Evolutionary conservation across 2,113 vertebrate species (phyloP).

Genomic region (Oryctolagus cuniculus): DNA sequence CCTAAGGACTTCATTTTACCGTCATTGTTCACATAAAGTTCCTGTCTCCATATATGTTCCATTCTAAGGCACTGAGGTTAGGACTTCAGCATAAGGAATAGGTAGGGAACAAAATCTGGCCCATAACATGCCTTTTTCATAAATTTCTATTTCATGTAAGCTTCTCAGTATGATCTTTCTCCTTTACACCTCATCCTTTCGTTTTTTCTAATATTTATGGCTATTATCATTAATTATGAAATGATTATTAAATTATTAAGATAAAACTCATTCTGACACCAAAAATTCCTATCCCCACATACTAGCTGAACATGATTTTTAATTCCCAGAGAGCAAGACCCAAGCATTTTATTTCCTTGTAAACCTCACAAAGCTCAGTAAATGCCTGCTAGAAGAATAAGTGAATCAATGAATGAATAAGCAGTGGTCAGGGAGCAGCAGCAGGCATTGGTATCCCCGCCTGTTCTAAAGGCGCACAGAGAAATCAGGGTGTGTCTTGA

Average conservation of each 20-base stretch:
- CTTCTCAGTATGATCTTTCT: not conserved
- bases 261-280: not conserved
- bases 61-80: not conserved
- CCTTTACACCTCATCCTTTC: not conserved
- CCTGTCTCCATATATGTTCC: not conserved
- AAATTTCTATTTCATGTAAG: not conserved
- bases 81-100: not conserved
- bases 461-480: not conserved
- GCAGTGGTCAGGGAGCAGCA: not conserved
- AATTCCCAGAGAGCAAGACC: not conserved
- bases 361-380: not conserved
- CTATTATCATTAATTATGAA: not conserved
- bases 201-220: not conserved
- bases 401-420: not conserved
- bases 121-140: not conserved
- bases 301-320: not conserved
- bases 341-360: not conserved
- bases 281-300: not conserved
- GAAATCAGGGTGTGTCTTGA: not conserved
- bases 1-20: not conserved
- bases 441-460: not conserved
- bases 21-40: not conserved
- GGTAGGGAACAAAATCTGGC: not conserved
- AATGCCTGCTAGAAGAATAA: not conserved
- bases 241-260: conserved; percentile 7